Evolutionary conservation across 64 coral and sea anemone genomes (phyloP).

Genomic region (Stichodactyla mertensii): DNA sequence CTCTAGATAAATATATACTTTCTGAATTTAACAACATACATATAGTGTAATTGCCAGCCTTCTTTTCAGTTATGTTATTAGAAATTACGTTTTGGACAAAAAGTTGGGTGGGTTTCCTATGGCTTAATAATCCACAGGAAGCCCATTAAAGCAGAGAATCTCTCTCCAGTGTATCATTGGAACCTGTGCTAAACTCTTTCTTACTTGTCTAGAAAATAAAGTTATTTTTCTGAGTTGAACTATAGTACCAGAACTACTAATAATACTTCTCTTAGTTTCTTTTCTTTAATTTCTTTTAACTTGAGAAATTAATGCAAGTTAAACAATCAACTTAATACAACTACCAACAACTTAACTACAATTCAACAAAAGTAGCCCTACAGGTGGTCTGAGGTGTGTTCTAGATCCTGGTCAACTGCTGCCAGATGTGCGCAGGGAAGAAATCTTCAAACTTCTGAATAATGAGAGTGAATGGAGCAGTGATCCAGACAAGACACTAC

Average conservation of each 20-base stretch:
- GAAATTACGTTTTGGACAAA: not conserved
- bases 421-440: slow-evolving; percentile 97
- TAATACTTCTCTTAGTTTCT: too few relatives aligned
- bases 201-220: too few relatives aligned
- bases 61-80: not conserved
- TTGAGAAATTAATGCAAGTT: not conserved
- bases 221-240: too few relatives aligned
- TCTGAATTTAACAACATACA: not conserved
- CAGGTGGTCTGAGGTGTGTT: not conserved
- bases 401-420: slow-evolving; percentile 58
- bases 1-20: slow-evolving; percentile 6
- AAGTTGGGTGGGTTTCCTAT: not conserved
- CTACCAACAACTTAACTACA: not conserved
- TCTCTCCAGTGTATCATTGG: too few relatives aligned
- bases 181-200: too few relatives aligned
- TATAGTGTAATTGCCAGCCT: not conserved
- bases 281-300: too few relatives aligned
- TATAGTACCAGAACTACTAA: too few relatives aligned
- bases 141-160: not conserved
- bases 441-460: slow-evolving; percentile 98
- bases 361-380: not conserved
- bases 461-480: slow-evolving; percentile 79
- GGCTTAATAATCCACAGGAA: not conserved
- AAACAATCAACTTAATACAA: not conserved
- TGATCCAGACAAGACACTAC: slow-evolving; percentile 81